A percentile compares a stretch with the other conserved stretches of the same genome.
Evolutionary conservation across 2,888 invertebrate species (phyloP).

Genomic region (Toxonevra muliebris): DNA sequence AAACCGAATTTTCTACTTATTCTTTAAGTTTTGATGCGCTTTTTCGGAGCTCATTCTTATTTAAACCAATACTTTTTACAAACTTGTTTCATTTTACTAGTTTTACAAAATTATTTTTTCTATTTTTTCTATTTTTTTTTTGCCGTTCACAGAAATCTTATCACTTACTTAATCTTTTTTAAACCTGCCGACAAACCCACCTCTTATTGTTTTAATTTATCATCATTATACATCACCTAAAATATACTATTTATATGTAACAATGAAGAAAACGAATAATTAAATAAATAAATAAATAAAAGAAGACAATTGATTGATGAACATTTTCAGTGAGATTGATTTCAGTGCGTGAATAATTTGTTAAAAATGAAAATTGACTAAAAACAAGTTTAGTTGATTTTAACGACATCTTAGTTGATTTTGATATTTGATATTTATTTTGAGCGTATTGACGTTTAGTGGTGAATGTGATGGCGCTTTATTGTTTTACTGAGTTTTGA

Average conservation of each 20-base stretch:
- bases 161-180: no score
- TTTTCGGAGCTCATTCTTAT: neutral
- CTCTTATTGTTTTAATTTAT: no score
- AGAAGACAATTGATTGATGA: slow-evolving; percentile 3
- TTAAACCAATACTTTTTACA: slow-evolving; percentile 16
- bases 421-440: neutral
- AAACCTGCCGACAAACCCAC: no score
- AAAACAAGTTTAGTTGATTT: no score
- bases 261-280: no score
- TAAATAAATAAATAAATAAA: neutral
- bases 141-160: neutral
- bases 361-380: no score
- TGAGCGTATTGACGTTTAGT: slow-evolving; percentile 28
- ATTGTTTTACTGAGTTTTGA: neutral
- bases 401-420: neutral
- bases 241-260: no score
- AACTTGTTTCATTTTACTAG: slow-evolving; percentile 8
- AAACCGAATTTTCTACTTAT: no score
- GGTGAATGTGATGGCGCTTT: slow-evolving; percentile 31
- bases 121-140: neutral
- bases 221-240: no score
- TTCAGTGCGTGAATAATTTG: no score
- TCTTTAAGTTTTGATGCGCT: no score
- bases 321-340: slow-evolving; percentile 22
- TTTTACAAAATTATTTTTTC: neutral